These are phyloP conservation scores for Xerus inauris DNA, from an alignment of 2,113 vertebrate species.

Conservation along the genomic window DNA sequence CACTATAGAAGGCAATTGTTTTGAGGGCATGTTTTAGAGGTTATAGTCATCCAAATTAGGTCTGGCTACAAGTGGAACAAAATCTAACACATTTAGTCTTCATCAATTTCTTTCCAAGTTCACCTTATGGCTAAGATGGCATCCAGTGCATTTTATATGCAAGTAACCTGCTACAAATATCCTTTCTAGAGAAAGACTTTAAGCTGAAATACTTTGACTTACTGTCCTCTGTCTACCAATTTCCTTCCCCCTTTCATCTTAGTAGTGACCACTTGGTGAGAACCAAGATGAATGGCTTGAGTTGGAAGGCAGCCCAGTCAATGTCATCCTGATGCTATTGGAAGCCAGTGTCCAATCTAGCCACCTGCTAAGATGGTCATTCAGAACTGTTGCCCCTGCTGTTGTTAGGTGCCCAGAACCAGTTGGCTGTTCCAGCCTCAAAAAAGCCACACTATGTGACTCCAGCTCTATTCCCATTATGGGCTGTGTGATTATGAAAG, in stretches of 20 bases:
- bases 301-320: neutral
- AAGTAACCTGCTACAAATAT: neutral
- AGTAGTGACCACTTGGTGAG: neutral
- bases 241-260: neutral
- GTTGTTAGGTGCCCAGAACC: neutral
- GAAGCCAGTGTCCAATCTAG: neutral
- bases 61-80: neutral
- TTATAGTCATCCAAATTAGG: neutral
- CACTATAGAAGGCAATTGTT: neutral
- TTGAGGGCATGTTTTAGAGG: neutral
- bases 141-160: neutral
- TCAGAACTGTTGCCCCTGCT: neutral
- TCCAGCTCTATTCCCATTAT: accelerated
- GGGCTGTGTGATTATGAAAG: no score
- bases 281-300: no score
- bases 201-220: neutral
- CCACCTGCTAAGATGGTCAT: neutral
- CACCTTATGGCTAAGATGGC: neutral
- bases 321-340: no score
- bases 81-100: no score
- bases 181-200: neutral
- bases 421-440: neutral
- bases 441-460: accelerated
- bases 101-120: neutral
- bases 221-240: no score